Conservation (phyloP, 2,113 vertebrate species). For the Psilopsiagon aurifrons region DNA sequence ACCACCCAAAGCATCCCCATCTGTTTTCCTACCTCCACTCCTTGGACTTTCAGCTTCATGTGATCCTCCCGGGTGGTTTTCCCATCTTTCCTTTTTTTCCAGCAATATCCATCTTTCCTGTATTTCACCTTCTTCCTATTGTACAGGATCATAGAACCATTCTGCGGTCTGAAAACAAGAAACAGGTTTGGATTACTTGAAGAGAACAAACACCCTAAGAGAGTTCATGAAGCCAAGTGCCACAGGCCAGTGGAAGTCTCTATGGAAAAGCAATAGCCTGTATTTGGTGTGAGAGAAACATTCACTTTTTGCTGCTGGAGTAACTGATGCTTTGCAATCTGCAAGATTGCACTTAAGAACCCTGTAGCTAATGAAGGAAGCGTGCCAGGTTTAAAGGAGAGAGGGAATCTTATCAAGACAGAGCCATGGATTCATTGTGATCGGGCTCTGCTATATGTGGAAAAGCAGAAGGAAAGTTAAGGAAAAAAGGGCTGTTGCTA, state of each 20-base stretch:
- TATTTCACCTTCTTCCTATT: conserved; percentile 99
- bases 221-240: background rate
- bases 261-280: conserved; percentile 36
- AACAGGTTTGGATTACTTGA: conserved; percentile 47
- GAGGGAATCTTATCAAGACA: background rate
- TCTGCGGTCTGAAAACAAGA: conserved; percentile 90
- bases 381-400: background rate
- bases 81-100: conserved; percentile 99
- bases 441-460: background rate
- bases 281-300: background rate
- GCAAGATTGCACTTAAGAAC: conserved; percentile 43
- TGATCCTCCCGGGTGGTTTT: conserved; percentile 99
- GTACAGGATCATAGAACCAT: conserved; percentile 99
- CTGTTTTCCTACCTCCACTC: conserved; percentile 91
- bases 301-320: conserved; percentile 46
- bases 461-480: conserved; percentile 34
- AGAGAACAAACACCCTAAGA: background rate
- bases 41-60: conserved; percentile 99
- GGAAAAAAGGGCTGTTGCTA: background rate
- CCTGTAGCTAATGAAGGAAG: conserved; percentile 54
- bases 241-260: background rate
- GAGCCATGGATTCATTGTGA: background rate
- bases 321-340: conserved; percentile 36
- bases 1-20: background rate
- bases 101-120: conserved; percentile 99